Conservation (phyloP, 2,888 invertebrate species). For the Zelleria hepariella region DNA sequence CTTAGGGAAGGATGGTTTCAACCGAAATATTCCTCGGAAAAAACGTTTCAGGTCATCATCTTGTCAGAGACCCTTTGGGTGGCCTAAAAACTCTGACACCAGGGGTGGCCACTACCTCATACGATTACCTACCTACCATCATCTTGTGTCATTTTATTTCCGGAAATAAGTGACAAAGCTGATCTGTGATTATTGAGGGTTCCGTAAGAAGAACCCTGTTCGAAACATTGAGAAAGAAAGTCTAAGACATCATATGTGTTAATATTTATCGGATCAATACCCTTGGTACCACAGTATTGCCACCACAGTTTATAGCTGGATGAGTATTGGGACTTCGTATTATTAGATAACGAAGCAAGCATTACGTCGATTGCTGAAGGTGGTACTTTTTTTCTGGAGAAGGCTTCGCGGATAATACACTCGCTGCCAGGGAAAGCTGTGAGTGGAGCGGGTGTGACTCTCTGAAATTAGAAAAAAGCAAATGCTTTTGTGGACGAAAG, state of each 20-base stretch:
- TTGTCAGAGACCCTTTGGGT: no score
- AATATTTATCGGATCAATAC: slow-evolving; percentile 1
- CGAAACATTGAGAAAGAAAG: neutral
- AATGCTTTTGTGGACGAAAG: slow-evolving; percentile 10
- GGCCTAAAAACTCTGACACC: no score
- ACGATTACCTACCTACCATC: no score
- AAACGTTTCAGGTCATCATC: neutral
- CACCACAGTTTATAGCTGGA: slow-evolving; percentile 13
- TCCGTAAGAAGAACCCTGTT: neutral
- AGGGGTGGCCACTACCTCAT: no score
- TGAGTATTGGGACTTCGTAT: slow-evolving; percentile 11
- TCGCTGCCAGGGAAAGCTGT: no score
- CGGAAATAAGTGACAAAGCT: neutral
- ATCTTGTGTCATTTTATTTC: neutral
- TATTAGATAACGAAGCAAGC: slow-evolving; percentile 12
- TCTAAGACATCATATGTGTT: neutral
- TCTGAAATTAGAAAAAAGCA: slow-evolving; percentile 14
- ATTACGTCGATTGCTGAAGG: slow-evolving; percentile 10
- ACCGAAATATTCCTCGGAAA: neutral
- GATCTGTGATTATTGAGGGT: neutral
- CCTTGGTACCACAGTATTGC: slow-evolving; percentile 7
- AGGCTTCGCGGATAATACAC: slow-evolving; percentile 13
- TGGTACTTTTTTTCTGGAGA: slow-evolving; percentile 7
- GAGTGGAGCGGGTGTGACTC: slow-evolving; percentile 13
- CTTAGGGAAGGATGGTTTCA: neutral